A percentile compares a stretch with the other conserved stretches of the same genome.
These are phyloP conservation scores for Prorops nasuta DNA, from an alignment of 1,140 invertebrate genomes.

Conservation along the genomic window DNA sequence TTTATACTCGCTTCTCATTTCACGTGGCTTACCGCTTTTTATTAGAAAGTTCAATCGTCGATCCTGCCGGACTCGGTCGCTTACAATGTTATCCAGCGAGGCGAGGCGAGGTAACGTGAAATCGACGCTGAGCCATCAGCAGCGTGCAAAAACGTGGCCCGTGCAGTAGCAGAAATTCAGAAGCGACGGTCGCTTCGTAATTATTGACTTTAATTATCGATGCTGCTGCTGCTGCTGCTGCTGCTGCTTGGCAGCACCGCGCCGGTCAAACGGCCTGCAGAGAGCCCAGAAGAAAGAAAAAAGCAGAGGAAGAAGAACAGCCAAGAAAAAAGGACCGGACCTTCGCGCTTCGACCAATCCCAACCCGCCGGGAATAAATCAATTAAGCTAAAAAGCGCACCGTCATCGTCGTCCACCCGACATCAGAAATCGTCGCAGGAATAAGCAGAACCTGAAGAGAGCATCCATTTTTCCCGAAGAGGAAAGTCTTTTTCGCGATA, in stretches of 20 bases:
- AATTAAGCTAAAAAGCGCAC: conserved; percentile 35
- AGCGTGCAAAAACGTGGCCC: conserved; percentile 8
- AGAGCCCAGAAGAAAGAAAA: not conserved
- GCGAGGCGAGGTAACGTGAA: conserved; percentile 3
- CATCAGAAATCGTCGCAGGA: too few relatives aligned
- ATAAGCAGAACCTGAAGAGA: too few relatives aligned
- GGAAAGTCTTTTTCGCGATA: too few relatives aligned
- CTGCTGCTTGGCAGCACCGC: too few relatives aligned
- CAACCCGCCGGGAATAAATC: conserved; percentile 35
- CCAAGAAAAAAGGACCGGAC: not conserved
- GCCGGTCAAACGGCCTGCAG: too few relatives aligned
- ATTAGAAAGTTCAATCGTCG: too few relatives aligned
- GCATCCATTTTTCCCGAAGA: too few relatives aligned
- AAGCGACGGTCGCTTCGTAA: conserved; percentile 31
- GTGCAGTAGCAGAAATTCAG: conserved; percentile 25
- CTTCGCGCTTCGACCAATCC: too few relatives aligned
- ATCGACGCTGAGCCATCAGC: conserved; percentile 11
- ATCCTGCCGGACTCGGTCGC: too few relatives aligned
- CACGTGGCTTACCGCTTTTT: too few relatives aligned
- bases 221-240: too few relatives aligned
- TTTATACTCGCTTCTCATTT: not conserved
- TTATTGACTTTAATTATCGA: conserved; percentile 34
- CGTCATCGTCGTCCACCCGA: conserved; percentile 25
- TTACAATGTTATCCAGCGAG: too few relatives aligned
- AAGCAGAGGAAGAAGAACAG: not conserved